Evolutionary conservation across 2,888 invertebrate genomes (phyloP).

Genomic region (Sarcophaga rosellei): DNA sequence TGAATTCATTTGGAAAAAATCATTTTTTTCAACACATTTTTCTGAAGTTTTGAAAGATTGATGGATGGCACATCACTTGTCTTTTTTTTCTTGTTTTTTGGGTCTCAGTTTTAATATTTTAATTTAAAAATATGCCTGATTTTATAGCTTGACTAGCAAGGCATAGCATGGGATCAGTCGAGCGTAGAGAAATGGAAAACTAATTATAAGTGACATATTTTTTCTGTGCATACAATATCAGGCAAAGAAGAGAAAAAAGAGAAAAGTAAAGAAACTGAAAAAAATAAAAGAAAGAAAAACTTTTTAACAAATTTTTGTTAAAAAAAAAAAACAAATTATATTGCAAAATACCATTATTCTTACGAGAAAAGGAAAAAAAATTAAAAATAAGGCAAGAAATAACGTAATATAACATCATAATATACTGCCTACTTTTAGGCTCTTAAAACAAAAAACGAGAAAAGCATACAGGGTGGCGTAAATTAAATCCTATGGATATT

Average conservation of each 20-base stretch:
- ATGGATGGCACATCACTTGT: no score
- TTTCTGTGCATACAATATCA: background rate
- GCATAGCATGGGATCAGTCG: background rate
- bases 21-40: no score
- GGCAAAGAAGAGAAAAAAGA: background rate
- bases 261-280: background rate
- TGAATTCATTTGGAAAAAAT: no score
- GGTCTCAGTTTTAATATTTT: no score
- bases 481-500: no score
- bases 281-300: background rate
- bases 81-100: no score
- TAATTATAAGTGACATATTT: background rate
- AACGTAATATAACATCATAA: background rate
- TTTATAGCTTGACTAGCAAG: no score
- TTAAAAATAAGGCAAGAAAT: background rate
- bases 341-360: no score
- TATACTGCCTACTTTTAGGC: background rate
- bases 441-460: background rate
- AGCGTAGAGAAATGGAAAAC: background rate
- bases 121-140: no score
- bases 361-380: background rate
- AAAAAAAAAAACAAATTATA: no score
- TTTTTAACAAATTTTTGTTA: background rate
- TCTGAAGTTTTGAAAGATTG: no score
- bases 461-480: background rate